phyloP scores from a whole-genome alignment of 92 coral and sea anemone genomes.

The Bergia puertoricense region DNA sequence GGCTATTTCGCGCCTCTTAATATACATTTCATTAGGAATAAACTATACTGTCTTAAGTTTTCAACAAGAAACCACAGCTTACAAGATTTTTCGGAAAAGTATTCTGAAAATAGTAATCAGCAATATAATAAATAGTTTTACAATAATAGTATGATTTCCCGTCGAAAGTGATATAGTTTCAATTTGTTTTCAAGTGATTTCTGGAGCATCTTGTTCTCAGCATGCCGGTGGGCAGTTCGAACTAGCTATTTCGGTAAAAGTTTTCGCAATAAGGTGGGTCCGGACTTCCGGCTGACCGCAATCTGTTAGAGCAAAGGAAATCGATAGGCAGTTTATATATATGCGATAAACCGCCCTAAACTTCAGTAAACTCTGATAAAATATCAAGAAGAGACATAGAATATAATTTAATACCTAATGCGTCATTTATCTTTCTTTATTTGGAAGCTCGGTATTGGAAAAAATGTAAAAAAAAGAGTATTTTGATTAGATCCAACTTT shows the following conservation, averaged over 20 bases:
- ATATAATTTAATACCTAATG: background rate
- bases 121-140: background rate
- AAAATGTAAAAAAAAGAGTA: background rate
- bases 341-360: slow-evolving; percentile 25
- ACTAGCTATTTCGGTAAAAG: slow-evolving; percentile 20
- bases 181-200: slow-evolving; percentile 14
- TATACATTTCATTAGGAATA: slow-evolving; percentile 1
- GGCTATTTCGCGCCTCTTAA: slow-evolving; percentile 32
- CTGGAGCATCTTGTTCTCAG: background rate
- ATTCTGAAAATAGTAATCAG: background rate
- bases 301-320: slow-evolving; percentile 32
- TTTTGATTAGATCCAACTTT: too few relatives aligned
- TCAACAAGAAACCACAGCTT: background rate
- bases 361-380: slow-evolving; percentile 8
- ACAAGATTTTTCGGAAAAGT: background rate
- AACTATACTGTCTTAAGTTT: background rate
- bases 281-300: slow-evolving; percentile 41
- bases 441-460: background rate
- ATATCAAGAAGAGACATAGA: background rate
- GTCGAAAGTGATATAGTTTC: slow-evolving; percentile 5
- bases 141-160: background rate
- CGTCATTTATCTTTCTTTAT: background rate
- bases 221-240: slow-evolving; percentile 6
- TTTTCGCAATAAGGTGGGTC: background rate
- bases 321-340: slow-evolving; percentile 21